Evolutionary conservation across 1,140 invertebrate species (phyloP), one percentile per base, ranked within the genome.

Genomic region (Mesaphorura yosii): DNA sequence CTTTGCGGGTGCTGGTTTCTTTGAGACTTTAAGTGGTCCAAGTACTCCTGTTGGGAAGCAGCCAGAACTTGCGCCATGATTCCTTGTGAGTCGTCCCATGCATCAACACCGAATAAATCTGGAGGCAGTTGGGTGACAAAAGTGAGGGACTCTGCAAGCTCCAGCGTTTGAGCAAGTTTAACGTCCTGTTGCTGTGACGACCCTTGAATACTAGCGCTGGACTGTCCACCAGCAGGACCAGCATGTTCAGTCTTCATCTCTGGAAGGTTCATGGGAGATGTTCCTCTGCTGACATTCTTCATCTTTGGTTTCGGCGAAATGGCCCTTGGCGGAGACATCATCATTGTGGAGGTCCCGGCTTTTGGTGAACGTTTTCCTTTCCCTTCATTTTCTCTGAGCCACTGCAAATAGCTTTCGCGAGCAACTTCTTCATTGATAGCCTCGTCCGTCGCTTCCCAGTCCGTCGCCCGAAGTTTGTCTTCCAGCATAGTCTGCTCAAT

Each of bases 371-470:
- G 42, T 37, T 57, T 53, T 51, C 54, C 57, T 56, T 78, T 71
- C 64, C 78, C 73, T 69, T 85, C 81, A 66, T 81, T 81, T 49
- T 84, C 81, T 57, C 79, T 73, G 5, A 88, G 70, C 82, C 83
- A 93, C 67, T 91, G 86, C 41, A 92, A 73, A 67, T 92, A 93
- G 51, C 86, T 89, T 70, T 93, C 88, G 23, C 85, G 71, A 0
- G 87, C 86, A 15, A 88, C 82, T 72, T 93, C 86, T 69, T 92
- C 86, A 66, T 89, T 84, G 50, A 94, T 86, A 25, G 84, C 84
- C 69, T 93, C 87, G 68, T 90, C 88, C 1, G 90, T 94, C 14
- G 88, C 83, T 69, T 94, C 88, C 86, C 87, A 92, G 68, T 94
- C 89, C 38, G 88, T 90, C 39, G 88, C 88, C 66, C 82, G 78